Percentiles rank a stretch among this genome's conserved stretches.
Evolutionary conservation across 2,888 invertebrate species (phyloP).

Genomic region (Noctuana brunneofusca): DNA sequence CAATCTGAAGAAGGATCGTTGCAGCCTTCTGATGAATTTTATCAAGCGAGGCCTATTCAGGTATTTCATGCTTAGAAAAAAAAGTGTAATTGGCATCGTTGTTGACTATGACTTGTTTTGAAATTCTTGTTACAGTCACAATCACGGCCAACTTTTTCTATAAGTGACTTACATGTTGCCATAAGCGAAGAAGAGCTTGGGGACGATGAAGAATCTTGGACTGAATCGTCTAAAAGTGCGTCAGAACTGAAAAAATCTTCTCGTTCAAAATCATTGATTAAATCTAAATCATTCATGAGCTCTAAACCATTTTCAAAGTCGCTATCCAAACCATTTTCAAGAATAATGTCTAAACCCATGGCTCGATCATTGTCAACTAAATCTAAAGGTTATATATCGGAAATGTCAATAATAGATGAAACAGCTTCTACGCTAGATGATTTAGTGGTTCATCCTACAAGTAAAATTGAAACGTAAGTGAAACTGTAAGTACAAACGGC

Average conservation of each 20-base stretch:
- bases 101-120: background rate
- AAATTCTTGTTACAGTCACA: constrained; percentile 38
- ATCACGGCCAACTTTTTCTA: constrained; percentile 46
- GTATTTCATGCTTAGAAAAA: constrained; percentile 38
- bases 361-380: constrained; percentile 43
- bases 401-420: constrained; percentile 36
- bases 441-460: constrained; percentile 52
- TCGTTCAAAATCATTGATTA: constrained; percentile 44
- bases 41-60: constrained; percentile 39
- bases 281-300: constrained; percentile 47
- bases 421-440: constrained; percentile 54
- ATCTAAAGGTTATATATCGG: constrained; percentile 41
- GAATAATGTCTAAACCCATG: constrained; percentile 42
- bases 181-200: constrained; percentile 42
- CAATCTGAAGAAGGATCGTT: constrained; percentile 48
- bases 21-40: constrained; percentile 57
- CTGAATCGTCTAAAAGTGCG: constrained; percentile 45
- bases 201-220: constrained; percentile 49
- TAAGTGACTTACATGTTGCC: constrained; percentile 49
- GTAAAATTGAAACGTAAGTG: constrained; percentile 38
- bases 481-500: background rate
- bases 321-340: constrained; percentile 40
- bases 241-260: constrained; percentile 44
- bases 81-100: background rate
- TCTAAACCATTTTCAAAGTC: constrained; percentile 45